phyloP scores from a whole-genome alignment of 2,113 vertebrate species.

The Eudyptes chrysolophus region DNA sequence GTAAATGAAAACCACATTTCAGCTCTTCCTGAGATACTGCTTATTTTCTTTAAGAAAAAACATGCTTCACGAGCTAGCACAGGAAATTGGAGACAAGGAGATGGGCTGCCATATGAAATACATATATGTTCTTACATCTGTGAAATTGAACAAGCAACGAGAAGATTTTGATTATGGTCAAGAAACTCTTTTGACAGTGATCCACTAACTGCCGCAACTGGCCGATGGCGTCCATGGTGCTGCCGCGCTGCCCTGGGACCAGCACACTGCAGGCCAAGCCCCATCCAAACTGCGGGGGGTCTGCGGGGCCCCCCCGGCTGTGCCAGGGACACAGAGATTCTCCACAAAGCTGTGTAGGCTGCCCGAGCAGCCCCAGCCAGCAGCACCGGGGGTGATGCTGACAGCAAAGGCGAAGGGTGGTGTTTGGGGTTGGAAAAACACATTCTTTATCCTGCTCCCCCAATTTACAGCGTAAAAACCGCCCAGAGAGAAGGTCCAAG shows the following conservation, averaged over 20 bases:
- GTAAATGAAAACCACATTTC: not conserved
- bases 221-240: rapidly evolving
- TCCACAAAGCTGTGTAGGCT: not conserved
- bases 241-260: not conserved
- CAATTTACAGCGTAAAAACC: not conserved
- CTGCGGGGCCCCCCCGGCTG: rapidly evolving
- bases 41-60: not conserved
- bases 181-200: not conserved
- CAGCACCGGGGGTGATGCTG: rapidly evolving
- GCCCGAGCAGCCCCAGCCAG: not conserved
- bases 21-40: not conserved
- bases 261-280: not conserved
- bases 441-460: too few relatives aligned
- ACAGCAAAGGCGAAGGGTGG: not conserved
- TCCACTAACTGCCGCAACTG: rapidly evolving
- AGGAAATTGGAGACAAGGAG: not conserved
- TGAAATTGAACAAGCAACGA: not conserved
- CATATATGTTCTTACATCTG: not conserved
- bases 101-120: not conserved
- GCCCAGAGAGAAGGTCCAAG: not conserved
- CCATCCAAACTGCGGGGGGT: not conserved
- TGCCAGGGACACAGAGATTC: too few relatives aligned
- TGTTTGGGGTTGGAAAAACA: not conserved
- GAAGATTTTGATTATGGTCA: not conserved
- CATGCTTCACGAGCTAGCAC: not conserved